Percentiles rank a stretch among this genome's conserved stretches.
Evolutionary conservation across 2,113 vertebrate genomes (phyloP).

Genomic region (Psittacara wagleri): DNA sequence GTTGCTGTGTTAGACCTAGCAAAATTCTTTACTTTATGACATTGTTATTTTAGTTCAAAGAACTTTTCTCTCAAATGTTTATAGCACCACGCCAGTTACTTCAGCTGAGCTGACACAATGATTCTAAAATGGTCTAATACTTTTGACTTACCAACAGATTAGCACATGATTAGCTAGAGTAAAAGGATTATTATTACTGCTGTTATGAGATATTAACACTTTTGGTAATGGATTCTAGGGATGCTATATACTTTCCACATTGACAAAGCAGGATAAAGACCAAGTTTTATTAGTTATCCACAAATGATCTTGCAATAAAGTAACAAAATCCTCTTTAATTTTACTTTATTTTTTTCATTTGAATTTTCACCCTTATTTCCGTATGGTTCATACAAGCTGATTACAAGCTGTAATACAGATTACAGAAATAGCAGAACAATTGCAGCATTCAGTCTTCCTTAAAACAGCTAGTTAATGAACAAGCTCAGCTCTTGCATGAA

Average conservation of each 20-base stretch:
- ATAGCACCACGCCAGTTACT: constrained; percentile 63
- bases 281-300: not conserved
- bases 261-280: not conserved
- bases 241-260: not conserved
- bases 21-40: constrained; percentile 62
- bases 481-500: not conserved
- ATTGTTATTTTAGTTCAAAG: constrained; percentile 66
- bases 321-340: not conserved
- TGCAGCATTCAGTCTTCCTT: constrained; percentile 13
- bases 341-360: not conserved
- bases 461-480: constrained; percentile 18
- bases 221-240: constrained; percentile 62
- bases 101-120: constrained; percentile 70
- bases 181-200: constrained; percentile 76
- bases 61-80: constrained; percentile 63
- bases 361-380: not conserved
- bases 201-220: constrained; percentile 77
- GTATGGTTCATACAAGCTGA: not conserved
- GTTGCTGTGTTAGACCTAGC: constrained; percentile 38
- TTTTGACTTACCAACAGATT: constrained; percentile 77
- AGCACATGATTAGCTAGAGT: constrained; percentile 75
- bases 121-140: constrained; percentile 76
- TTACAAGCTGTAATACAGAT: not conserved
- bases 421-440: not conserved
- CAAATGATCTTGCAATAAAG: not conserved